phyloP scores from a whole-genome alignment of 2,113 vertebrate genomes.

The Elgaria multicarinata region DNA sequence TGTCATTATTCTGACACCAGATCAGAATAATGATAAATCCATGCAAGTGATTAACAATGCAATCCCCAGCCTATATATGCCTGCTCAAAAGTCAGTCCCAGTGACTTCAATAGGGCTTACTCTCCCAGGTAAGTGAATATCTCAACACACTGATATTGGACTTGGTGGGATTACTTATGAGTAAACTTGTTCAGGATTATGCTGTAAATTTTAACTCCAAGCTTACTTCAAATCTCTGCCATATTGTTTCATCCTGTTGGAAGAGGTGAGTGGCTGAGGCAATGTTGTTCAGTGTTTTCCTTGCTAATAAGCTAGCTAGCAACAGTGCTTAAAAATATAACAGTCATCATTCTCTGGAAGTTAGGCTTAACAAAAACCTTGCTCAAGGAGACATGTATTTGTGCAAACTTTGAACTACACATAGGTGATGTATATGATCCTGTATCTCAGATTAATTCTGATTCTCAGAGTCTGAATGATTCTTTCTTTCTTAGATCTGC shows the following conservation, averaged over 20 bases:
- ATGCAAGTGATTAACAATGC: neutral
- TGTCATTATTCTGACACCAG: neutral
- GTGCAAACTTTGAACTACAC: neutral
- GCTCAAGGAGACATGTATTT: neutral
- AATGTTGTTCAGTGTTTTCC: neutral
- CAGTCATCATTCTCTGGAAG: neutral
- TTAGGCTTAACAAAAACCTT: neutral
- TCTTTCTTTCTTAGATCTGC: neutral
- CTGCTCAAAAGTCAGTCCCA: neutral
- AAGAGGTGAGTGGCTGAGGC: neutral
- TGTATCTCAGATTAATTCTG: neutral
- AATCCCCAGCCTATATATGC: neutral
- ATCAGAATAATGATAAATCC: neutral
- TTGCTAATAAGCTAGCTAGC: rapidly evolving
- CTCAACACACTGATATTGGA: neutral
- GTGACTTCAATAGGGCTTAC: too few relatives aligned
- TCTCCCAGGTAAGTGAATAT: too few relatives aligned
- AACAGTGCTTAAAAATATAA: neutral
- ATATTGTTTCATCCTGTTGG: neutral
- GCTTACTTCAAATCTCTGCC: neutral
- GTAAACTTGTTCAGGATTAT: neutral
- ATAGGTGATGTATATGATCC: neutral
- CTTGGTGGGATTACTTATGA: neutral
- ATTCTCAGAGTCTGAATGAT: neutral
- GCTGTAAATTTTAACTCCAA: neutral